Conservation (phyloP, 2,888 invertebrate species). For the Erebia epiphron region DNA sequence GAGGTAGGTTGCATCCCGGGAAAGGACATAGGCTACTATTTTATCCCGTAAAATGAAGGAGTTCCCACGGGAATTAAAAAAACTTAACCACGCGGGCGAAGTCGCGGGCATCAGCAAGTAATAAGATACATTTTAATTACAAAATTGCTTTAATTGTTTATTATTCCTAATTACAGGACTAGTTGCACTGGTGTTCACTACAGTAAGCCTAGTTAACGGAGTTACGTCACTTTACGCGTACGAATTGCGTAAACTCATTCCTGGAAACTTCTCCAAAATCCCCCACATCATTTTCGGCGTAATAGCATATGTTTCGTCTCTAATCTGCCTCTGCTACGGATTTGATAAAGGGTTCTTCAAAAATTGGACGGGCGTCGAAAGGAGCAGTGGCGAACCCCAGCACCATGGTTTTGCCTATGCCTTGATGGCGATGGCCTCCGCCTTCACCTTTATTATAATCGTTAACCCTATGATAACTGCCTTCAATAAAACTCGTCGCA, state of each 20-base stretch:
- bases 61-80: no score
- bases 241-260: slow-evolving; percentile 53
- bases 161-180: slow-evolving; percentile 49
- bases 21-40: no score
- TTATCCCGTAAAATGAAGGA: no score
- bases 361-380: slow-evolving; percentile 47
- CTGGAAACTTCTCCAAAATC: slow-evolving; percentile 55
- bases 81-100: no score
- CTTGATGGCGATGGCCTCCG: slow-evolving; percentile 50
- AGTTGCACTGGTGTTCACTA: slow-evolving; percentile 60
- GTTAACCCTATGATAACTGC: slow-evolving; percentile 56
- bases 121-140: background rate
- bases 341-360: slow-evolving; percentile 55
- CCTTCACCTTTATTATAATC: slow-evolving; percentile 54
- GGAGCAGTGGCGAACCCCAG: background rate
- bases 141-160: background rate
- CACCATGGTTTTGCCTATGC: slow-evolving; percentile 45
- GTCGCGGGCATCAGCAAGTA: no score
- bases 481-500: slow-evolving; percentile 45
- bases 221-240: slow-evolving; percentile 57
- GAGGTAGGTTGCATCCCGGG: no score
- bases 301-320: slow-evolving; percentile 55
- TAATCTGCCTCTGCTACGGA: slow-evolving; percentile 57
- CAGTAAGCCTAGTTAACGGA: slow-evolving; percentile 58
- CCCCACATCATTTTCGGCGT: slow-evolving; percentile 61